phyloP scores from a whole-genome alignment of 2,113 vertebrate species.

The Micromys minutus region DNA sequence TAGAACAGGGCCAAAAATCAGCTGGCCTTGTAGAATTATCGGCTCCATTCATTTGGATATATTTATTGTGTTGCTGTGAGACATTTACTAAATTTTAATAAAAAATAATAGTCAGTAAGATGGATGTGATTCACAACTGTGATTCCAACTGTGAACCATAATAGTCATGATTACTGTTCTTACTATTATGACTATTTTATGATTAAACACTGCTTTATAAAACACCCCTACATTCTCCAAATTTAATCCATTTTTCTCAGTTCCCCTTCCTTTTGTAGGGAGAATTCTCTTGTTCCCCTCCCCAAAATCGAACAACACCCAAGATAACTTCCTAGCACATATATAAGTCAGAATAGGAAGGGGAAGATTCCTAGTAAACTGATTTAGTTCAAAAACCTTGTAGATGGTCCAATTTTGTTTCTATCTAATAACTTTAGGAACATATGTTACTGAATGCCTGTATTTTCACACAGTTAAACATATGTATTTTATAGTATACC shows the following conservation, averaged over 20 bases:
- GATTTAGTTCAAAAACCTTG: neutral
- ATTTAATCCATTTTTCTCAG: neutral
- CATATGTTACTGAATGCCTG: neutral
- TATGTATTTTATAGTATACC: neutral
- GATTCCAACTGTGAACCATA: neutral
- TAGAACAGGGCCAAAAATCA: constrained; percentile 52
- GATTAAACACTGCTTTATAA: neutral
- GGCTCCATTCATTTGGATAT: constrained; percentile 49
- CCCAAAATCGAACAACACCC: neutral
- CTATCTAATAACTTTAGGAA: neutral
- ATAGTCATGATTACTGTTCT: neutral
- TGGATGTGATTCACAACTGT: neutral
- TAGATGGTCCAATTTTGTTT: neutral
- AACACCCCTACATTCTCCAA: neutral
- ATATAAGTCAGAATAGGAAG: neutral
- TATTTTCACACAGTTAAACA: constrained; percentile 29
- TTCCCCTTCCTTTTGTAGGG: neutral
- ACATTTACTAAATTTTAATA: constrained; percentile 20
- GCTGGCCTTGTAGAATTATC: constrained; percentile 46
- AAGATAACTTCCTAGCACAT: neutral
- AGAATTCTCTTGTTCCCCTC: neutral
- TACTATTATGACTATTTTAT: neutral
- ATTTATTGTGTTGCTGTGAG: constrained; percentile 40
- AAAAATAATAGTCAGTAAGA: constrained; percentile 21
- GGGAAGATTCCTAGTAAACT: neutral